Base-by-base conservation (phyloP, 37 sponge, comb jelly and placozoan genomes). In the Amphimedon queenslandica region DNA sequence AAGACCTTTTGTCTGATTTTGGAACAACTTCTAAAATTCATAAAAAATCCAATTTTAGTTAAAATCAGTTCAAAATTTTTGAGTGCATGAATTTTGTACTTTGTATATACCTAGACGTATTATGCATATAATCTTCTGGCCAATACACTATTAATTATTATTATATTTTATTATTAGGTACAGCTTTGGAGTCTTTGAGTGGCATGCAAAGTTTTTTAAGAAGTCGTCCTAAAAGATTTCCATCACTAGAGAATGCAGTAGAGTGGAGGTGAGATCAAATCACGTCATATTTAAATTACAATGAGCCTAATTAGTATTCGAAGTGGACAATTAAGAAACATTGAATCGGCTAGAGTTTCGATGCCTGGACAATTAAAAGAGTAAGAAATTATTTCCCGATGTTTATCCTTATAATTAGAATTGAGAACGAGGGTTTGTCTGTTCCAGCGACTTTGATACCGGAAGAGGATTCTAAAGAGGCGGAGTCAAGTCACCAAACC, bases 321-420 rank as follows among this genome's bases (percentile, higher is more conserved):
- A 29, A 85, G 78, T 80, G 96, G 92, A 24, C 96, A 94, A 53
- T 25, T 88, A 34, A 84, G 61, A 61, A 91, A 90, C 51, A 28
- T 69, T 24, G 47, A 75, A 40, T 94, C 96, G 57, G 96, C 96
- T 1, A 60, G 92, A 37, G 86, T 94, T 24, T 91, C 96, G 2
- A 84, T 91, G 66, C 89, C 89, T 35, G 88, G 84, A 40, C 90
- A 89, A 72, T 40, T 89, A 5, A 76, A 39, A 32, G 63, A 74
- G 89, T 88, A 73, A 37, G 24, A 57, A 18, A 29, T 43, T 8
- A n/a, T n/a, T n/a, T n/a, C n/a, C n/a, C n/a, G n/a, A n/a, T n/a
- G n/a, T n/a, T n/a, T n/a, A n/a, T n/a, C n/a, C n/a, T n/a, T n/a
- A n/a, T n/a, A n/a, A n/a, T n/a, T n/a, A n/a, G n/a, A n/a, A n/a